A percentile compares a stretch with the other conserved stretches of the same genome.
Conservation (phyloP, 2,888 invertebrate species). For the Nomada goodeniana region DNA sequence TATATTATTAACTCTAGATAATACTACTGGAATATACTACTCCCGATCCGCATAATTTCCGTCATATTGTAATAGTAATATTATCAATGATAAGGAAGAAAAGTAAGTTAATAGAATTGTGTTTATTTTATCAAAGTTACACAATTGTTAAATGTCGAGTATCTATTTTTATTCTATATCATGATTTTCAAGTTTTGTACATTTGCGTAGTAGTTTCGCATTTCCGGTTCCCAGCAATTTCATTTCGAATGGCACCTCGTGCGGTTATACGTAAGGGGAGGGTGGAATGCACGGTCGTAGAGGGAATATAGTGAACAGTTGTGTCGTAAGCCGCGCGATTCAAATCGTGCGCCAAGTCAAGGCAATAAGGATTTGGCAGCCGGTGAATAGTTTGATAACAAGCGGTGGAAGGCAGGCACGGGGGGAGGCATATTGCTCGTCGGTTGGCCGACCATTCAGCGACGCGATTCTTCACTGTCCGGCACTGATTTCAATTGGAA, state of each 20-base stretch:
- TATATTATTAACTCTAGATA: no score
- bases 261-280: conserved; percentile 3
- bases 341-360: conserved; percentile 58
- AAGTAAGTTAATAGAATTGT: no score
- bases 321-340: conserved; percentile 54
- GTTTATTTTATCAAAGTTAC: no score
- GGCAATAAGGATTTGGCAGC: conserved; percentile 58
- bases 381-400: conserved; percentile 75
- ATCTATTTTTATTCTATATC: neutral
- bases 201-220: conserved; percentile 6
- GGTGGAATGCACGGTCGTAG: conserved; percentile 51
- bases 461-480: conserved; percentile 70
- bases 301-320: conserved; percentile 44
- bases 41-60: no score
- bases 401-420: conserved; percentile 51
- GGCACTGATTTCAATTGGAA: conserved; percentile 83
- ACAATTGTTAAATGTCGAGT: no score
- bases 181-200: neutral
- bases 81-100: no score
- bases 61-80: no score
- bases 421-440: conserved; percentile 64
- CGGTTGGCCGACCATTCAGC: conserved; percentile 72
- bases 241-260: conserved; percentile 5
- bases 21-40: no score
- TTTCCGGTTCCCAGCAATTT: conserved; percentile 18